Evolutionary conservation across 37 sponge, comb jelly and placozoan species (phyloP), one percentile per base, ranked within the genome.

Genomic region (Agelas oroides): DNA sequence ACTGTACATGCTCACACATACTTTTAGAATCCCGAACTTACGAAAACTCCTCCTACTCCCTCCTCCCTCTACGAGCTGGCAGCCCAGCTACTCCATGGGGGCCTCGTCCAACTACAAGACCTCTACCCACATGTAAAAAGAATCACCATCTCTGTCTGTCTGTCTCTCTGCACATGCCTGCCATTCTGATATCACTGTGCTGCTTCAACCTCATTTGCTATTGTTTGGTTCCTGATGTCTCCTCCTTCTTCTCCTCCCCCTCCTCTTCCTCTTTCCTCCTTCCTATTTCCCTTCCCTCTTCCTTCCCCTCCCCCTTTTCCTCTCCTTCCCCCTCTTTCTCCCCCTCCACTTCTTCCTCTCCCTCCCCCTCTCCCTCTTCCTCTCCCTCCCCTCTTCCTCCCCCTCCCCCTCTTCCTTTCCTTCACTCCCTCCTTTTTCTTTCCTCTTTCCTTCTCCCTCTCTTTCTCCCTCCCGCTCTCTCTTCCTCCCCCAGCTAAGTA

Each of bases 111-210:
- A 0, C 70, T 98, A 1, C 62, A 88, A 6, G 87, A 89, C 46
- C 84, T 98, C 25, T 94, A 93, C 59, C 71, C 94, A 64, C 94
- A 95, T 67, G 96, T 96, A 69, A 70, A 91, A 8, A 46, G 46
- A 46, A 46, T 8, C 8, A 8, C 28, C 59, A 16, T 57, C 59
- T 20, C 59, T 57, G 16, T 19, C 59, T 19, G 18, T 57, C 59
- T 19, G 18, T 57, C 19, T 19, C 59, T 19, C 19, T 19, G 16
- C 59, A 57, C 59, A 57, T 19, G n/a, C n/a, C n/a, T n/a, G n/a
- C n/a, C n/a, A n/a, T n/a, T n/a, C n/a, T n/a, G n/a, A n/a, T n/a
- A n/a, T n/a, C 46, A 3, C 8, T 8, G 46, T 46, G 6, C 46
- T 46, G 6, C 46, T 46, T 46, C 46, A 3, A 3, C 46, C 46